phyloP scores from a whole-genome alignment of 2,797 vertebrate species.

The Eptatretus atami region DNA sequence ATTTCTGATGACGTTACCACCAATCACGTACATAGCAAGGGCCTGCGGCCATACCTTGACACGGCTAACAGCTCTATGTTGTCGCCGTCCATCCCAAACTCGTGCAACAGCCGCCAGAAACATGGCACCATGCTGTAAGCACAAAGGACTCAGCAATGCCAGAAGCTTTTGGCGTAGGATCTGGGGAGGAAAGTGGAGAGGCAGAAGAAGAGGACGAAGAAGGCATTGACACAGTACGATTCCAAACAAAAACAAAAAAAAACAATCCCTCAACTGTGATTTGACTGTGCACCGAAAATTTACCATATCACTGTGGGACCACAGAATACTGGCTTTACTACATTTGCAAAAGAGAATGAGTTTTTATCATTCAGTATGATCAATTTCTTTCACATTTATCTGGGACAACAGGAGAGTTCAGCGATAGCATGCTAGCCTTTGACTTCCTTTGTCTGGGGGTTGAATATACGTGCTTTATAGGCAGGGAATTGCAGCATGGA shows the following conservation, averaged over 20 bases:
- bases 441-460: no score
- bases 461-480: no score
- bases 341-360: no score
- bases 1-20: no score
- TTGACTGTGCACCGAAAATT: neutral
- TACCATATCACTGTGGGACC: neutral
- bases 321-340: neutral
- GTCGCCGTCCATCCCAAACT: constrained; percentile 66
- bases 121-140: constrained; percentile 90
- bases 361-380: no score
- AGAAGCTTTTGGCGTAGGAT: constrained; percentile 85
- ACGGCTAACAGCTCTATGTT: no score
- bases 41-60: no score
- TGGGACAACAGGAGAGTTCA: no score
- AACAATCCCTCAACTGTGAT: neutral
- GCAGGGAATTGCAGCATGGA: no score
- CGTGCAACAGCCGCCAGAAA: constrained; percentile 98
- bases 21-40: no score
- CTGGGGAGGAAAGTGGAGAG: constrained; percentile 15
- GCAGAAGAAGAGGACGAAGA: constrained; percentile 5
- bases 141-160: constrained; percentile 75
- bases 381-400: no score
- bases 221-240: neutral
- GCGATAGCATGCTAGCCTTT: no score
- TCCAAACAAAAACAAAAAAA: neutral